phyloP scores from a whole-genome alignment of 2,797 vertebrate species.

The Esox masquinongy region DNA sequence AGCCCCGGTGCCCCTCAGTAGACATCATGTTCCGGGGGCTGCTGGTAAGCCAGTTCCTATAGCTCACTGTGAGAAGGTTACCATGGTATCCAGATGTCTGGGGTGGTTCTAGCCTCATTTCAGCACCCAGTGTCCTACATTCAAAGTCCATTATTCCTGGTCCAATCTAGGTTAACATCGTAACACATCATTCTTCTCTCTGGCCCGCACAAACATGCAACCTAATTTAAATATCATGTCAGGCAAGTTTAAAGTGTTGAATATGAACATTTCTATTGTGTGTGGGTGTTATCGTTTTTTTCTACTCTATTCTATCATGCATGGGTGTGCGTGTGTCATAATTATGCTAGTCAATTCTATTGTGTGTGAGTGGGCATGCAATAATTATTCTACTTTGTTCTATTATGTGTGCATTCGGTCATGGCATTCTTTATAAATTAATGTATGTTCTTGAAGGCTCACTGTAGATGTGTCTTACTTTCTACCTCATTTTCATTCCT shows the following conservation, averaged over 20 bases:
- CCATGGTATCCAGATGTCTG: slow-evolving; percentile 61
- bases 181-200: slow-evolving; percentile 41
- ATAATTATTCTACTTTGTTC: background rate
- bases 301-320: background rate
- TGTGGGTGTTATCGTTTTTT: slow-evolving; percentile 13
- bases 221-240: slow-evolving; percentile 18
- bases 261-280: slow-evolving; percentile 7
- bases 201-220: slow-evolving; percentile 11
- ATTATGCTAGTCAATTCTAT: background rate
- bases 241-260: background rate
- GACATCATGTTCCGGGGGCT: slow-evolving; percentile 36
- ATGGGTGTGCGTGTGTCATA: too few species aligned
- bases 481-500: background rate
- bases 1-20: slow-evolving; percentile 43
- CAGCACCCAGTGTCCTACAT: slow-evolving; percentile 61
- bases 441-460: background rate
- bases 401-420: background rate
- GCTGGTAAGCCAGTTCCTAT: slow-evolving; percentile 56
- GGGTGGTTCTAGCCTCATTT: slow-evolving; percentile 50
- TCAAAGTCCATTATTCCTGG: slow-evolving; percentile 54
- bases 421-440: background rate
- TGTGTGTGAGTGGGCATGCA: slow-evolving; percentile 14
- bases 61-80: slow-evolving; percentile 54
- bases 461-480: background rate
- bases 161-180: slow-evolving; percentile 30